Evolutionary conservation across 2,888 invertebrate genomes (phyloP).

Genomic region (Eudasyphora cyanicolor): DNA sequence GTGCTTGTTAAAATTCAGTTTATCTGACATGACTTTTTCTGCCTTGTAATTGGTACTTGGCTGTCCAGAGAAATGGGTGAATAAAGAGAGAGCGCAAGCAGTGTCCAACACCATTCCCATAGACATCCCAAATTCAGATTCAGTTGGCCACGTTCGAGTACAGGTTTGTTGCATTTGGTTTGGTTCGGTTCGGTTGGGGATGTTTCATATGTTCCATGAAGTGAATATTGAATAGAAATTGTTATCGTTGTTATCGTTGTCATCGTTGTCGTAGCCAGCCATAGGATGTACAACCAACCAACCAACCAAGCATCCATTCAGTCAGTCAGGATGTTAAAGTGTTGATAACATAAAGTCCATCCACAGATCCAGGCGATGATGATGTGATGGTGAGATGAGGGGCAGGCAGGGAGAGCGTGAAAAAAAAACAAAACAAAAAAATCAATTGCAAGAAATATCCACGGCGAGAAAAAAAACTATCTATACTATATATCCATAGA

Average conservation of each 20-base stretch:
- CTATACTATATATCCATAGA: background rate
- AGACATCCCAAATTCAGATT: background rate
- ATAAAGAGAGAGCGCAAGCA: no score
- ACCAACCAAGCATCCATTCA: no score
- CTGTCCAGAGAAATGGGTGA: conserved; percentile 80
- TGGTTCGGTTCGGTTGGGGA: conserved; percentile 48
- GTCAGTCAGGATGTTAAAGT: conserved; percentile 60
- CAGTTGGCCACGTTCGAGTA: background rate
- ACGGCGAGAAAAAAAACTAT: background rate
- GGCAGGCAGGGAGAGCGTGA: conserved; percentile 43
- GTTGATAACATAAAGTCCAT: conserved; percentile 57
- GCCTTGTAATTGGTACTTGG: conserved; percentile 86
- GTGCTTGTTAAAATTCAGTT: conserved; percentile 85
- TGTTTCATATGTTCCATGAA: conserved; percentile 17
- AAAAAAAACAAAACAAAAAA: conserved; percentile 66
- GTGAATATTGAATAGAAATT: conserved; percentile 62
- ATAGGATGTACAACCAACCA: no score
- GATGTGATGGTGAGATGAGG: conserved; percentile 14
- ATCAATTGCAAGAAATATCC: conserved; percentile 46
- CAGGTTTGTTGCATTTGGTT: conserved; percentile 18
- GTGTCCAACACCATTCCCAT: background rate
- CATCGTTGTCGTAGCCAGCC: conserved; percentile 38
- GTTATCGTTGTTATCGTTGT: conserved; percentile 45
- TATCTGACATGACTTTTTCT: conserved; percentile 84
- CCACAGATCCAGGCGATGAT: no score